Base-by-base conservation (phyloP, 2,113 vertebrate genomes). In the Catharus bicknelli region DNA sequence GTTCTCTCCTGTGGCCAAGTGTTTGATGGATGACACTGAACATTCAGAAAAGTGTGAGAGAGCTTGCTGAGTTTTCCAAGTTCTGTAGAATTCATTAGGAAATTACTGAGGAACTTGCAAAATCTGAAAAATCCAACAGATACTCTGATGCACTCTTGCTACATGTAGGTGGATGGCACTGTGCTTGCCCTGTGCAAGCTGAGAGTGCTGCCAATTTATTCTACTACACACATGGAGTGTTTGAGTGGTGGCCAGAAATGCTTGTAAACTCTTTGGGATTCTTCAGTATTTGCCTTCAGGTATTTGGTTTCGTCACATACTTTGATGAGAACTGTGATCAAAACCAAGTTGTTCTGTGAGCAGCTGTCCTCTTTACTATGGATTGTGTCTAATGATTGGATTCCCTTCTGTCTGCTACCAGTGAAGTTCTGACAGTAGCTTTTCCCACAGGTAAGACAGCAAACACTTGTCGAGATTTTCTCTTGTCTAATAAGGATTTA, bases 251-350 rank as follows among this genome's bases (percentile, higher is more conserved):
- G 51, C 80, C 76, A 84, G 77, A 93, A 90, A 81, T 47, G 38
- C 86, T 61, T 68, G 62, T 79, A 88, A 86, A 55, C 55, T 88
- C 45, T 57, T 62, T 34, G 68, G 21, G 42, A 61, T 94, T 86
- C 91, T 77, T 94, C 82, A 61, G n/a, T 16, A 68, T 83, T 90
- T 88, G 36, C 50, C 47, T 90, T 88, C 80, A 90, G 88, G 80
- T 95, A 36, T 81, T 92, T 57, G 22, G 27, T 91, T 90, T 86
- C 16, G 11, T 83, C 1, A 1, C 13, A 15, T 32, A 38, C 48
- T 85, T 77, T 83, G 72, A 80, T 81, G 50, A 55, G 58, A 86
- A 45, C 10, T 75, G 61, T 64, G 42, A 66, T 69, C 66, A 92
- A 88, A 86, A 45, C 3, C 11, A 54, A 73, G 27, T 62, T 89